These are phyloP conservation scores for Lagria hirta DNA, from an alignment of 2,888 invertebrate genomes.

Conservation along the genomic window DNA sequence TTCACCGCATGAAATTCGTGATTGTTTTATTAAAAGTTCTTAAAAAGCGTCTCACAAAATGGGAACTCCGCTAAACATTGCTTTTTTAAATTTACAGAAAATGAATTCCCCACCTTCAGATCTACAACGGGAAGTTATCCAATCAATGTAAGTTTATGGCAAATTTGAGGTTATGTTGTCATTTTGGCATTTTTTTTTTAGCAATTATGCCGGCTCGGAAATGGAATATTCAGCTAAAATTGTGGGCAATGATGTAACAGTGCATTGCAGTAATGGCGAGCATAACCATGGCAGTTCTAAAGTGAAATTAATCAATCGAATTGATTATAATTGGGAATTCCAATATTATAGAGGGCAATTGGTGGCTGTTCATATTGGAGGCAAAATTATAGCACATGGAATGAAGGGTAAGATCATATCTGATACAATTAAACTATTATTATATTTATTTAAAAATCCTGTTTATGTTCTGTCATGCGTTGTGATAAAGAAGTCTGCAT, in stretches of 20 bases:
- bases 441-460: too few relatives aligned
- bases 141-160: slow-evolving; percentile 42
- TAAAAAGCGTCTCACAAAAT: background rate
- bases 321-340: slow-evolving; percentile 92
- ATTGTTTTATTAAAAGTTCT: slow-evolving; percentile 1
- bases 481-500: too few relatives aligned
- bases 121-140: slow-evolving; percentile 39
- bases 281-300: slow-evolving; percentile 84
- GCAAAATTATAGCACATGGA: slow-evolving; percentile 86
- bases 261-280: slow-evolving; percentile 70
- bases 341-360: slow-evolving; percentile 85
- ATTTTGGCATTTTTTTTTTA: slow-evolving; percentile 31
- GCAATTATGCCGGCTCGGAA: slow-evolving; percentile 48
- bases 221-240: slow-evolving; percentile 49
- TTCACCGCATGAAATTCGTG: background rate
- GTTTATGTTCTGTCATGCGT: too few relatives aligned
- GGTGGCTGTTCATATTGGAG: slow-evolving; percentile 83
- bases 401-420: too few relatives aligned
- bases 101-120: slow-evolving; percentile 39
- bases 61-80: background rate
- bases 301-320: slow-evolving; percentile 81
- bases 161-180: slow-evolving; percentile 24
- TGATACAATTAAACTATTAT: too few relatives aligned
- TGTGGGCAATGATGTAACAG: slow-evolving; percentile 61
- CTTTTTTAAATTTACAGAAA: slow-evolving; percentile 13